Conservation (phyloP, 2,888 invertebrate genomes). For the Ectropis crepuscularia region DNA sequence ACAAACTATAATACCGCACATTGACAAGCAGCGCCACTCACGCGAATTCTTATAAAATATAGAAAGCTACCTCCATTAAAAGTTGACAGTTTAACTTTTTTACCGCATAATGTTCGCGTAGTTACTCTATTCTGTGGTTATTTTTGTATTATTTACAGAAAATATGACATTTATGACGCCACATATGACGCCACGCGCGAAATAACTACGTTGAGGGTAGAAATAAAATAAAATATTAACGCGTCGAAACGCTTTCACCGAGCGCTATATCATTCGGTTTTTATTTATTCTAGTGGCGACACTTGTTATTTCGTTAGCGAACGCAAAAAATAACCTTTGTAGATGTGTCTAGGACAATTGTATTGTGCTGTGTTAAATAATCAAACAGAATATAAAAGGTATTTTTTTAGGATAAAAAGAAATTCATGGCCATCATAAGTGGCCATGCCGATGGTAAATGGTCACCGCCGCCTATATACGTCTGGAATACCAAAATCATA, state of each 20-base stretch:
- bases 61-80: too few species aligned
- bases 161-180: constrained; percentile 22
- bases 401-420: too few species aligned
- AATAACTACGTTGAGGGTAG: constrained; percentile 5
- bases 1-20: not conserved
- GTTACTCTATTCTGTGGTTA: constrained; percentile 14
- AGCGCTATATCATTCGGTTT: constrained; percentile 8
- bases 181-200: constrained; percentile 11
- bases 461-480: too few species aligned
- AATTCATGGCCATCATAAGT: too few species aligned
- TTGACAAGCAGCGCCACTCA: too few species aligned
- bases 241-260: constrained; percentile 5
- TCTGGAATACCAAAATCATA: too few species aligned
- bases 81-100: too few species aligned
- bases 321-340: constrained; percentile 4
- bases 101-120: not conserved
- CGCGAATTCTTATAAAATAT: too few species aligned
- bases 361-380: not conserved
- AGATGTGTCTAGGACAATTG: not conserved
- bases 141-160: constrained; percentile 14
- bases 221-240: constrained; percentile 22
- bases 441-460: too few species aligned
- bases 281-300: constrained; percentile 15
- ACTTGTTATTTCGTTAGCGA: constrained; percentile 6
- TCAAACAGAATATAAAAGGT: too few species aligned